These are phyloP conservation scores for Choloepus didactylus DNA, from an alignment of 2,797 vertebrate genomes.

Conservation along the genomic window DNA sequence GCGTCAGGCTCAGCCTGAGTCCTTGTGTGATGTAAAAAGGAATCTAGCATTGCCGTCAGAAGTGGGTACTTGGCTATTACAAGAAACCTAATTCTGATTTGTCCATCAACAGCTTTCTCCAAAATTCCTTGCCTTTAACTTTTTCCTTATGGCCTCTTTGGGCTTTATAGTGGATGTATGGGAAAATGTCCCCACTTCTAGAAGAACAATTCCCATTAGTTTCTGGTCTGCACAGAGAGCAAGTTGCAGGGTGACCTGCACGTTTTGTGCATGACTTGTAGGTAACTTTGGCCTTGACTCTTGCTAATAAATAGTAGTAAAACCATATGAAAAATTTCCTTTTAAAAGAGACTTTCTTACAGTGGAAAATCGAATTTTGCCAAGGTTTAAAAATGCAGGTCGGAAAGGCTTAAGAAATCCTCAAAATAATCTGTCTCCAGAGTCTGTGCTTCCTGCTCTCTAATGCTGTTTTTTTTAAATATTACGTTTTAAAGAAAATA, in stretches of 20 bases:
- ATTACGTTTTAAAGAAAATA: conserved; percentile 10
- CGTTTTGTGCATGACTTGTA: not conserved
- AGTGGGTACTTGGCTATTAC: conserved; percentile 44
- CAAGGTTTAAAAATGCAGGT: not conserved
- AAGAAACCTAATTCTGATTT: conserved; percentile 77
- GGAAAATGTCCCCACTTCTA: not conserved
- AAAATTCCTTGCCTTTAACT: not conserved
- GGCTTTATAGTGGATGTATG: not conserved
- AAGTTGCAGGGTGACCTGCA: not conserved
- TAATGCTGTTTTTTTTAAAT: not conserved
- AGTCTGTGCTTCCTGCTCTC: not conserved
- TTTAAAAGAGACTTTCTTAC: not conserved
- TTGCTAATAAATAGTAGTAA: not conserved
- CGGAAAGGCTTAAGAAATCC: not conserved
- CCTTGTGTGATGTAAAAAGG: conserved; percentile 64
- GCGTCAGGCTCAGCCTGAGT: conserved; percentile 63
- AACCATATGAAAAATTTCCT: not conserved
- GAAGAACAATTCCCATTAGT: not conserved
- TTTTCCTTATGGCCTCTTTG: conserved; percentile 62
- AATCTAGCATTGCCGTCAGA: not conserved
- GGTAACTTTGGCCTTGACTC: not conserved
- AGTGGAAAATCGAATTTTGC: not conserved
- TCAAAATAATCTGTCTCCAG: not conserved
- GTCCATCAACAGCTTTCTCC: conserved; percentile 59
- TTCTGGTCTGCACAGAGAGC: not conserved